Percentiles rank a stretch among this genome's conserved stretches.
These are phyloP conservation scores for Muschampia plurimacula DNA, from an alignment of 2,888 invertebrate species.

Conservation along the genomic window DNA sequence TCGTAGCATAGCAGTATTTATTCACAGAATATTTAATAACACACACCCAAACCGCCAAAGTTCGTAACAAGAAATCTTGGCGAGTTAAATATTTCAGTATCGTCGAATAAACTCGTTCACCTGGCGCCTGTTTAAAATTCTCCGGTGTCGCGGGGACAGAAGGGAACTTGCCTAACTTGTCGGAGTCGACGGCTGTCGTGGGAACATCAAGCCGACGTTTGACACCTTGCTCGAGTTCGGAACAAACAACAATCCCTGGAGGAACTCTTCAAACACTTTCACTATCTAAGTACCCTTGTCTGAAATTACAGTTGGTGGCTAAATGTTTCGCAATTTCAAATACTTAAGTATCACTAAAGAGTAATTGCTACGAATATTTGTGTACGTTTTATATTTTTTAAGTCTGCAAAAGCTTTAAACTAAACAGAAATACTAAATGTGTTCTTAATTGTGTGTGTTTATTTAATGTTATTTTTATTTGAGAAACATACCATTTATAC, in stretches of 20 bases:
- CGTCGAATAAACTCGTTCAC: slow-evolving; percentile 64
- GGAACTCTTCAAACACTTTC: slow-evolving; percentile 61
- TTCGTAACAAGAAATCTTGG: slow-evolving; percentile 48
- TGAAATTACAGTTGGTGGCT: slow-evolving; percentile 15
- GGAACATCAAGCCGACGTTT: slow-evolving; percentile 60
- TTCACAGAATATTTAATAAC: slow-evolving; percentile 30
- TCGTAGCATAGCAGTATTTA: slow-evolving; percentile 12
- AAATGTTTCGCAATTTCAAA: slow-evolving; percentile 2
- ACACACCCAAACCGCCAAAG: slow-evolving; percentile 23
- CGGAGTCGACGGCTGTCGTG: slow-evolving; percentile 57
- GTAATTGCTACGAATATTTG: not conserved
- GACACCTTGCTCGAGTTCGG: slow-evolving; percentile 63
- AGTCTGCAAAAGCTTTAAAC: not conserved
- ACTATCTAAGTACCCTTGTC: slow-evolving; percentile 41
- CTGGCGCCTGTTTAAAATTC: slow-evolving; percentile 77
- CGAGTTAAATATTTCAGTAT: slow-evolving; percentile 69
- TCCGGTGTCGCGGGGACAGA: slow-evolving; percentile 64
- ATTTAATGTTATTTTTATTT: no score
- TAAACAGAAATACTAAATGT: not conserved
- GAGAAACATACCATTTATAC: no score
- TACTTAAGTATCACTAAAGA: not conserved
- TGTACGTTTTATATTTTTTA: not conserved
- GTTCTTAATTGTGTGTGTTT: not conserved
- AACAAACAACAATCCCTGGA: slow-evolving; percentile 63
- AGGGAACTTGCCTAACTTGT: slow-evolving; percentile 64